Evolutionary conservation across 2,113 vertebrate genomes (phyloP).

Genomic region (Epinephelus lanceolatus): DNA sequence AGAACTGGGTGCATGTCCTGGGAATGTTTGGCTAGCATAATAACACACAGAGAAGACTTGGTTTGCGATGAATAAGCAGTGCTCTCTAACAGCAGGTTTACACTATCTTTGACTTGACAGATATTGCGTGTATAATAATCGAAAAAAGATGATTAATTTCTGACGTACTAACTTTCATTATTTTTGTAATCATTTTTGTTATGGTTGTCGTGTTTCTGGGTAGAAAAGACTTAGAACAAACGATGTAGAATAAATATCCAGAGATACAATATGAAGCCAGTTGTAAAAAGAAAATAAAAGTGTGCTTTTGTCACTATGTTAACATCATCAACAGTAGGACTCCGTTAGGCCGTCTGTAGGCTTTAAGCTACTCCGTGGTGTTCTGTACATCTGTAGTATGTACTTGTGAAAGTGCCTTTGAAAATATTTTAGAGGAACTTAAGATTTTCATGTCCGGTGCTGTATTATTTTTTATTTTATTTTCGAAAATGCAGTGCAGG

Average conservation of each 20-base stretch:
- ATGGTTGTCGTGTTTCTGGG: slow-evolving; percentile 46
- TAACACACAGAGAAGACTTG: slow-evolving; percentile 43
- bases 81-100: slow-evolving; percentile 71
- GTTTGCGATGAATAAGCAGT: slow-evolving; percentile 50
- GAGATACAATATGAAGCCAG: slow-evolving; percentile 56
- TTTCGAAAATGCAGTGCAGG: slow-evolving; percentile 55
- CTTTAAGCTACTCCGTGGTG: slow-evolving; percentile 87
- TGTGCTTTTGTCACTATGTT: slow-evolving; percentile 64
- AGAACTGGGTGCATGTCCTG: slow-evolving; percentile 54
- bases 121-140: slow-evolving; percentile 68
- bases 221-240: slow-evolving; percentile 61
- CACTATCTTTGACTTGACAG: slow-evolving; percentile 63
- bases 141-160: slow-evolving; percentile 53
- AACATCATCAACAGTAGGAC: slow-evolving; percentile 85
- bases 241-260: slow-evolving; percentile 51
- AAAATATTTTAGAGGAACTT: slow-evolving; percentile 91
- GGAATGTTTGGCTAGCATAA: slow-evolving; percentile 30
- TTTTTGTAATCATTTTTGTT: slow-evolving; percentile 69
- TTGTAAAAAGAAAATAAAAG: slow-evolving; percentile 52
- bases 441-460: slow-evolving; percentile 84
- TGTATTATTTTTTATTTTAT: slow-evolving; percentile 50
- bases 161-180: slow-evolving; percentile 74
- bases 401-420: slow-evolving; percentile 99
- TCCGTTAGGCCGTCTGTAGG: slow-evolving; percentile 86
- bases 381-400: slow-evolving; percentile 94